phyloP scores from a whole-genome alignment of 37 sponge, comb jelly and placozoan species.

The Lycopodina hypogea region DNA sequence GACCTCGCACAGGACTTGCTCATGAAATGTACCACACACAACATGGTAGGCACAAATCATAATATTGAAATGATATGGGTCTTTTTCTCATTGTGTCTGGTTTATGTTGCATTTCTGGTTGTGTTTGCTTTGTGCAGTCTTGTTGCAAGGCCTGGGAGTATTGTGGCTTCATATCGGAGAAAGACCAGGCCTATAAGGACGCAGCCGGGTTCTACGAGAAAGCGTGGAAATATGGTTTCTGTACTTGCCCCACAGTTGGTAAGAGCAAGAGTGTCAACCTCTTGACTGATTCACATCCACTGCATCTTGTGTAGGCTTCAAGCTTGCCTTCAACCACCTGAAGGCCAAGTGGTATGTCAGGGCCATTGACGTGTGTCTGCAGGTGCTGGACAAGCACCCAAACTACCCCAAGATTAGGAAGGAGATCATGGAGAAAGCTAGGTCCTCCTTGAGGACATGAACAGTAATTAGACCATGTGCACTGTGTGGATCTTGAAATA shows the following conservation, averaged over 20 bases:
- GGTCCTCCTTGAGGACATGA: conserved; percentile 35
- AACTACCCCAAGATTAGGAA: conserved; percentile 85
- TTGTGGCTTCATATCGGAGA: conserved; percentile 89
- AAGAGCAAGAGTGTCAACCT: background rate
- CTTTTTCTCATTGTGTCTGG: background rate
- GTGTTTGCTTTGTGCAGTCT: conserved; percentile 45
- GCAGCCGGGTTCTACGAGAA: conserved; percentile 91
- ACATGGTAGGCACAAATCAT: conserved; percentile 53
- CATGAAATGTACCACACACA: conserved; percentile 75
- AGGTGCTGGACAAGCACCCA: conserved; percentile 84
- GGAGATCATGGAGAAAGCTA: conserved; percentile 96
- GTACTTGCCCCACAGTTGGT: conserved; percentile 83
- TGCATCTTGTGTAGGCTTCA: conserved; percentile 67
- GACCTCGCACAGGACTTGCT: conserved; percentile 90
- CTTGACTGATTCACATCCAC: background rate
- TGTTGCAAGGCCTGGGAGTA: conserved; percentile 95
- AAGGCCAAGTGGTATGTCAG: conserved; percentile 83
- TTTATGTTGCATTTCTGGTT: background rate
- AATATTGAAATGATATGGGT: too few relatives aligned
- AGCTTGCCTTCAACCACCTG: conserved; percentile 93
- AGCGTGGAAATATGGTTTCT: conserved; percentile 88
- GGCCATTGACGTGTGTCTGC: conserved; percentile 91
- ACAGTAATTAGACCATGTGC: background rate
- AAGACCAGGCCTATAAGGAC: conserved; percentile 87
- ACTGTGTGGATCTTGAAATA: too few relatives aligned